Percentiles rank a stretch among this genome's conserved stretches.
Conservation (phyloP, 1,140 invertebrate species). For the Sycobia sp. region DNA sequence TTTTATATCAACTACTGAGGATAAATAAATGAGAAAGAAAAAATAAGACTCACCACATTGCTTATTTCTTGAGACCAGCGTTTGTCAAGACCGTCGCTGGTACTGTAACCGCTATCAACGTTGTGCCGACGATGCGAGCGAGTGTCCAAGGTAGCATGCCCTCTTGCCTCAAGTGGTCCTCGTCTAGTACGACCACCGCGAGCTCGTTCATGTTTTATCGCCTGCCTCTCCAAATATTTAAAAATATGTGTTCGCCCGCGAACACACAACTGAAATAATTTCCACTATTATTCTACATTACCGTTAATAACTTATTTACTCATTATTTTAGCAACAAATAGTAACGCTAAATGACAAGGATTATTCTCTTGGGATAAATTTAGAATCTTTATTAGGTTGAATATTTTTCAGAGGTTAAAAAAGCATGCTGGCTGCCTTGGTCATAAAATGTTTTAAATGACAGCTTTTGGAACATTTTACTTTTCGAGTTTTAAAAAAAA, state of each 20-base stretch:
- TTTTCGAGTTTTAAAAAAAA: no score
- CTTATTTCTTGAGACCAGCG: slow-evolving; percentile 83
- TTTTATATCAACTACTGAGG: no score
- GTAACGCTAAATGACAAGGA: no score
- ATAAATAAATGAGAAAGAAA: no score
- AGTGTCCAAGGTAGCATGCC: slow-evolving; percentile 62
- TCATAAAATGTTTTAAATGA: no score
- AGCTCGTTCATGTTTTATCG: slow-evolving; percentile 70
- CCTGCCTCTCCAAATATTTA: slow-evolving; percentile 90
- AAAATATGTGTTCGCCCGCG: slow-evolving; percentile 92
- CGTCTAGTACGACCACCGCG: slow-evolving; percentile 50
- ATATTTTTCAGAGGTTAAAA: no score
- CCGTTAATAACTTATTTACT: no score
- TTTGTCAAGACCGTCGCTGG: slow-evolving; percentile 77
- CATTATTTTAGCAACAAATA: no score
- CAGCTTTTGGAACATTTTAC: no score
- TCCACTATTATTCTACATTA: background rate
- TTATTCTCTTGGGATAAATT: no score
- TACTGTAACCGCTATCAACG: slow-evolving; percentile 88
- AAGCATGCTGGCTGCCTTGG: no score
- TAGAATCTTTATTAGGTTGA: no score
- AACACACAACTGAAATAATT: slow-evolving; percentile 77
- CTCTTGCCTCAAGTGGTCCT: slow-evolving; percentile 59
- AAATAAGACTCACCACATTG: slow-evolving; percentile 52
- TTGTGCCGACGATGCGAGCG: slow-evolving; percentile 69